Evolutionary conservation across 2,888 invertebrate species (phyloP), one percentile per base, ranked within the genome.

Genomic region (Drosophila mimetica): DNA sequence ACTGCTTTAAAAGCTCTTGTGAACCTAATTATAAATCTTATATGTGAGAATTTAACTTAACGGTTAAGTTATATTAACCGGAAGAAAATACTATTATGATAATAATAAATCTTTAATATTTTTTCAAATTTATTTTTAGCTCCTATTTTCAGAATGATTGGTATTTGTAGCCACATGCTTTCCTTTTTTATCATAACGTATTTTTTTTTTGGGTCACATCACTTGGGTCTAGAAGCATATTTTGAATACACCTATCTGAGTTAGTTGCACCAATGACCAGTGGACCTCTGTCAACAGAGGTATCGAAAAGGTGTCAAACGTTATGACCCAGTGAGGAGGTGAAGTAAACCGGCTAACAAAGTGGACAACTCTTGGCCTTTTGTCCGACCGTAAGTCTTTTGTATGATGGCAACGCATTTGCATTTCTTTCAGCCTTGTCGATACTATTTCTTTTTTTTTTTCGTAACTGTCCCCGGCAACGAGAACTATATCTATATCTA

Each of bases 281-380:
- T 48, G n/a, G n/a, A 67, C 63, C 67, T 75, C 63, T 9, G 72
- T 57, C 47, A 61, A 36, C 4, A 52, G 42, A 18, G 39, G 13
- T 36, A 52, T 28, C 30, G 53, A 54, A 82, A 82, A 76, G 79
- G 79, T 82, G 87, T 82, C 86, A 85, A 69, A 52, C 72, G 60
- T 39, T 71, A 30, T 82, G 87, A 82, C 87, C 81, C 42, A 82
- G 46, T 85, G 71, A 69, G 39, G 28, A 41, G 47, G 48, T 48
- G 53, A 34, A 77, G 50, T 44, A 37, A 66, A 42, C 34, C 47
- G 50, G 50, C 46, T 41, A 58, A 57, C 64, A 53, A 46, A 37
- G 46, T 64, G 37, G 46, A 47, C 53, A 51, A 41, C 32, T 60
- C 61, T 58, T 50, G 65, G 71, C 22, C 79, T 48, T 76, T 84